Evolutionary conservation across 2,797 vertebrate genomes (phyloP).

Genomic region (Molossus molossus): DNA sequence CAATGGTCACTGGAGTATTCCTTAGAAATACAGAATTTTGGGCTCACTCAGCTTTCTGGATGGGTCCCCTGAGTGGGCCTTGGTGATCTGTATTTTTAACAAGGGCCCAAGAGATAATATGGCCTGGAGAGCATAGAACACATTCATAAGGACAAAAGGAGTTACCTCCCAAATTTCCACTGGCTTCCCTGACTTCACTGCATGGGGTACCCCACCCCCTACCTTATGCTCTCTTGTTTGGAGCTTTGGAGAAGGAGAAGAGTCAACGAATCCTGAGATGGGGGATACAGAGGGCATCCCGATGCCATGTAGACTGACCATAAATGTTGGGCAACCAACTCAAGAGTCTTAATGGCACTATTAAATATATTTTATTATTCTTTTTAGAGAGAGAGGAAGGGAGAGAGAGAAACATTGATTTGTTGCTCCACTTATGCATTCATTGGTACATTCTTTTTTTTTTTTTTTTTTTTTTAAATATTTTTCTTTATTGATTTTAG

Average conservation of each 20-base stretch:
- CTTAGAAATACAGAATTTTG: slow-evolving; percentile 23
- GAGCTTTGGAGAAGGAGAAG: background rate
- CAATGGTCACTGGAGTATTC: background rate
- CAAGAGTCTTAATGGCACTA: background rate
- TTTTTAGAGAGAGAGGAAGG: too few relatives aligned
- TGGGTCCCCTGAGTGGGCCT: background rate
- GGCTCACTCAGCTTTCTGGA: slow-evolving; percentile 6
- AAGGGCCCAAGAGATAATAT: background rate
- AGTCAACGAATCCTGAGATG: background rate
- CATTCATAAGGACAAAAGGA: background rate
- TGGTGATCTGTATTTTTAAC: background rate
- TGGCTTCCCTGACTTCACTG: background rate
- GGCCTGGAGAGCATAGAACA: background rate
- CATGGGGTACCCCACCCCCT: too few relatives aligned
- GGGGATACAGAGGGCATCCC: background rate
- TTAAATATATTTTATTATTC: background rate
- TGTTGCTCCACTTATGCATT: too few relatives aligned
- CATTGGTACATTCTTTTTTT: too few relatives aligned
- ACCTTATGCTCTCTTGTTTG: background rate
- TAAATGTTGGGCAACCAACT: background rate
- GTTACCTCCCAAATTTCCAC: background rate
- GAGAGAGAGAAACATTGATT: too few relatives aligned
- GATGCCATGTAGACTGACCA: background rate
- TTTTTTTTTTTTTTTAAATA: too few relatives aligned
- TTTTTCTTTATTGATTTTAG: too few relatives aligned